These are phyloP conservation scores for Achroia grisella DNA, from an alignment of 1,140 invertebrate species.

Conservation along the genomic window DNA sequence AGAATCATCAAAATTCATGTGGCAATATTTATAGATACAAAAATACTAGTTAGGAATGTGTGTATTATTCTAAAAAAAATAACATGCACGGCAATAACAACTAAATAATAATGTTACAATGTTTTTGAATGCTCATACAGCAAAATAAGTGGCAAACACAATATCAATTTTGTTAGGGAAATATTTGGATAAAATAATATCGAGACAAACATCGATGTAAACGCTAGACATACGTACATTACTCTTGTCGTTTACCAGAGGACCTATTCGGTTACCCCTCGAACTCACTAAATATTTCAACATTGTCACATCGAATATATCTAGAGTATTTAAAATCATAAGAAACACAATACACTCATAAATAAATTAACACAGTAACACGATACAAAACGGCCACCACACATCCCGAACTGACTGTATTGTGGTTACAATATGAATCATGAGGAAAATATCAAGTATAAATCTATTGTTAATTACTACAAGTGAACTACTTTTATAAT, in stretches of 20 bases:
- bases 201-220: no score
- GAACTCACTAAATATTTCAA: slow-evolving; percentile 39
- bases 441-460: slow-evolving; percentile 52
- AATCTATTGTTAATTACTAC: slow-evolving; percentile 52
- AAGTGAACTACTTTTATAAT: slow-evolving; percentile 41
- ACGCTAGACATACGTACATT: slow-evolving; percentile 23
- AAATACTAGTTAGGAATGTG: no score
- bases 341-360: background rate
- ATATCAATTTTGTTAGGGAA: no score
- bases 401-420: background rate
- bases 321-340: slow-evolving; percentile 17
- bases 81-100: no score
- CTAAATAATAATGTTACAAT: no score
- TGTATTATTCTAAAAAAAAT: no score
- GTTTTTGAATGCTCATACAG: no score
- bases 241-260: slow-evolving; percentile 12
- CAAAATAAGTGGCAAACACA: no score
- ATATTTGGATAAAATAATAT: no score
- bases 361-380: background rate
- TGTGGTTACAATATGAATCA: slow-evolving; percentile 31
- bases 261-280: slow-evolving; percentile 40
- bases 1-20: no score
- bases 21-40: no score
- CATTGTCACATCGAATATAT: slow-evolving; percentile 22
- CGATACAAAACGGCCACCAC: background rate